A percentile compares a stretch with the other conserved stretches of the same genome.
Conservation (phyloP, 2,113 vertebrate species). For the Onychorhynchus coronatus region DNA sequence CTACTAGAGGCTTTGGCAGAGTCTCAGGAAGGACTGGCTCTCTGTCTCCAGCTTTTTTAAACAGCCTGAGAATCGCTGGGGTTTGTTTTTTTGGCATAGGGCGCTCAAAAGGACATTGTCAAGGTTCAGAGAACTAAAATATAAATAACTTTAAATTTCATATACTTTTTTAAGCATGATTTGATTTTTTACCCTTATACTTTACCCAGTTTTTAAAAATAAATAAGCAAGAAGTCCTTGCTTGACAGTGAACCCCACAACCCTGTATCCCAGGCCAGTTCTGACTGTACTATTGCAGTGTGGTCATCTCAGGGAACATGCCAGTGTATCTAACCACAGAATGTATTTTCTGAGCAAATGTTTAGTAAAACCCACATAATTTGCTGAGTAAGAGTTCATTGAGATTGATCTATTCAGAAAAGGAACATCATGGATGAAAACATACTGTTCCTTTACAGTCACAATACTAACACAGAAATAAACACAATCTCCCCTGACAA, state of each 20-base stretch:
- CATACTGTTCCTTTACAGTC: constrained; percentile 38
- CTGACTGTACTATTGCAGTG: background rate
- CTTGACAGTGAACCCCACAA: background rate
- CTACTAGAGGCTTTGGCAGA: constrained; percentile 55
- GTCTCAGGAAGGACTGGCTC: background rate
- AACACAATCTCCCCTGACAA: background rate
- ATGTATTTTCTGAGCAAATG: constrained; percentile 47
- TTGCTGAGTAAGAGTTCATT: constrained; percentile 17
- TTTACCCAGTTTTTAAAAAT: background rate
- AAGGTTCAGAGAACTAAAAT: background rate
- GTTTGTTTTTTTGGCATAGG: background rate
- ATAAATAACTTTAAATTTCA: background rate
- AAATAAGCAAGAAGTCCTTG: background rate
- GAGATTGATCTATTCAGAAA: constrained; percentile 32
- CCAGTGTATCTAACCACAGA: constrained; percentile 7
- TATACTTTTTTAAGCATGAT: background rate
- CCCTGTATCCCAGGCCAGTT: background rate
- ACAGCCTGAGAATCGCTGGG: background rate
- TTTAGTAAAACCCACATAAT: constrained; percentile 24
- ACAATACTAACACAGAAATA: constrained; percentile 24
- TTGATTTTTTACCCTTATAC: background rate
- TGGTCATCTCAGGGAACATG: background rate
- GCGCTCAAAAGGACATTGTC: background rate
- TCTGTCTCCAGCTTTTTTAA: constrained; percentile 1
- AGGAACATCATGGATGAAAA: constrained; percentile 7